Percentiles rank a stretch among this genome's conserved stretches.
Conservation (phyloP, 2,888 invertebrate genomes). For the Pandemis cinnamomeana region DNA sequence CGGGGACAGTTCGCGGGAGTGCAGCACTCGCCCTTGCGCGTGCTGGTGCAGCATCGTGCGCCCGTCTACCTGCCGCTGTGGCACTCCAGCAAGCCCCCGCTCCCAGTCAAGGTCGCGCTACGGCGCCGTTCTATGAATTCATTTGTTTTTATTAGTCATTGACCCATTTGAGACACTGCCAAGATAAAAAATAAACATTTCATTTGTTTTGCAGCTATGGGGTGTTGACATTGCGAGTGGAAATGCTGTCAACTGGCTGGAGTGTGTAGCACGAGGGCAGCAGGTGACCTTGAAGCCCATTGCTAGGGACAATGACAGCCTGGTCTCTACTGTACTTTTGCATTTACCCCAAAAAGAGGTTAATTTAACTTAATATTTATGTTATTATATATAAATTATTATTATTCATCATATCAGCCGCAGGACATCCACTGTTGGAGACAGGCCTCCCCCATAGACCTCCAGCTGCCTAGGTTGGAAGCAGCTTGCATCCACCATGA, state of each 20-base stretch:
- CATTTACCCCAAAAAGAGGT: constrained; percentile 77
- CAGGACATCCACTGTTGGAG: too few relatives aligned
- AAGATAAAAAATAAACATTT: constrained; percentile 44
- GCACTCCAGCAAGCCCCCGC: constrained; percentile 77
- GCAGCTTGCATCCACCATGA: too few relatives aligned
- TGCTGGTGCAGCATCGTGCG: constrained; percentile 84
- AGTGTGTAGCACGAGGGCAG: constrained; percentile 81
- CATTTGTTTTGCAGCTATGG: constrained; percentile 69
- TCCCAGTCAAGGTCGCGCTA: constrained; percentile 78
- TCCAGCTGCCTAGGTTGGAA: too few relatives aligned
- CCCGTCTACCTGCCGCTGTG: constrained; percentile 82
- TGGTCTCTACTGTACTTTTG: constrained; percentile 74
- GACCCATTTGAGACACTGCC: constrained; percentile 45
- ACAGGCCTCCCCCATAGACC: too few relatives aligned
- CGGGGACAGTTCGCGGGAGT: constrained; percentile 80
- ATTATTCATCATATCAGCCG: too few relatives aligned
- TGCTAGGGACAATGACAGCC: constrained; percentile 71
- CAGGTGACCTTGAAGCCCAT: constrained; percentile 80
- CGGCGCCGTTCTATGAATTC: constrained; percentile 33
- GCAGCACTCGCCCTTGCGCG: constrained; percentile 78
- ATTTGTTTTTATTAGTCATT: constrained; percentile 36
- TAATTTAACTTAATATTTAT: constrained; percentile 25
- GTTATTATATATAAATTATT: not conserved
- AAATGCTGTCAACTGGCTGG: constrained; percentile 85
- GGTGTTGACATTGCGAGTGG: constrained; percentile 78